Evolutionary conservation across 2,113 vertebrate genomes (phyloP).

Genomic region (Thomomys bottae): DNA sequence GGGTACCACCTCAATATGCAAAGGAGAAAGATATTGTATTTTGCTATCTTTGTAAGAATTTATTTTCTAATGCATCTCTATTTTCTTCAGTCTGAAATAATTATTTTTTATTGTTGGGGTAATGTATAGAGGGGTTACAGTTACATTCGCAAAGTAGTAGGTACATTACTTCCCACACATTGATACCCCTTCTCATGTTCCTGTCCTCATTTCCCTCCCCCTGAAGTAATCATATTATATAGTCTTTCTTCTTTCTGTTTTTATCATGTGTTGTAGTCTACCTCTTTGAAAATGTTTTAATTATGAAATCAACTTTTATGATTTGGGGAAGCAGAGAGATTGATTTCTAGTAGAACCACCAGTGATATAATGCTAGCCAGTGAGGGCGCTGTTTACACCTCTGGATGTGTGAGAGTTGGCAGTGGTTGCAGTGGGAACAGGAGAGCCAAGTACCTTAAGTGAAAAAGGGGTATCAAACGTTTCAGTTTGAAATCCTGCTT

Average conservation of each 20-base stretch:
- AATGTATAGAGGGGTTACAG: too few relatives aligned
- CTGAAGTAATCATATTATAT: background rate
- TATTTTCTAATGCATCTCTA: background rate
- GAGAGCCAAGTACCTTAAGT: background rate
- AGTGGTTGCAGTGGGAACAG: background rate
- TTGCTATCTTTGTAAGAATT: background rate
- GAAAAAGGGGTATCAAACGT: background rate
- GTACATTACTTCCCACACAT: too few relatives aligned
- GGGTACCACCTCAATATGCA: background rate
- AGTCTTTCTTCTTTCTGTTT: background rate
- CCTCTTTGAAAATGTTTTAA: conserved; percentile 17
- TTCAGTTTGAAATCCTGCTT: background rate
- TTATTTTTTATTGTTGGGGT: too few relatives aligned
- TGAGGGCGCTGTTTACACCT: background rate
- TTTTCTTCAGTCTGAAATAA: background rate
- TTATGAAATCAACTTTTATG: background rate
- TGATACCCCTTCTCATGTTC: too few relatives aligned
- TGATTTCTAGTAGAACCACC: background rate
- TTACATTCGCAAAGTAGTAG: too few relatives aligned
- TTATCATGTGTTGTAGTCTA: background rate
- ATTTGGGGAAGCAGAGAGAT: background rate
- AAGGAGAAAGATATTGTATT: background rate
- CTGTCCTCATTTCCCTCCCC: too few relatives aligned
- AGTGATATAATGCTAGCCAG: background rate
- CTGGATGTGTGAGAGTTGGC: background rate